Base-by-base conservation (phyloP, 2,113 vertebrate species). In the Lagopus muta region DNA sequence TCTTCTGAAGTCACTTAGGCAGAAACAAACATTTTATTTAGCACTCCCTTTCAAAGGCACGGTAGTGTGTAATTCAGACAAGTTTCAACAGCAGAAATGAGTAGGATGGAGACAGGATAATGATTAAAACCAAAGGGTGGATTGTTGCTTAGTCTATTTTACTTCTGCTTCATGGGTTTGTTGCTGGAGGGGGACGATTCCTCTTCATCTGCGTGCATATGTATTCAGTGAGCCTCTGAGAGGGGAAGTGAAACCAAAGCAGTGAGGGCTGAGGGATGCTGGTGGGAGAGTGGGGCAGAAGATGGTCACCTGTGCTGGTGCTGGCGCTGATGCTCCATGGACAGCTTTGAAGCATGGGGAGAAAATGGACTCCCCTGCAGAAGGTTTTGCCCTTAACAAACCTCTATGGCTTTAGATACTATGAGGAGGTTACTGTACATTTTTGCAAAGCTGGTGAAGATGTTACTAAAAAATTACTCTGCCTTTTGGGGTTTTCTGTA, bases 31-130 rank as follows among this genome's bases (percentile, higher is more conserved):
- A 7, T 78, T 90, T 84, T 57, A 42, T 18, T 74, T 32, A 47
- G 24, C 10, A 19, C 34, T 38, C 36, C 40, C 73, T 76, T 85
- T 32, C 2, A 50, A 91, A 52, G 10, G n/a, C 30, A 30, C 52
- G 22, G 30, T 42, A 20, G 6, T 34, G 10, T 57, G 20, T 88
- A 90, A 67, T 0, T 0, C 61, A 28, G 47, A 34, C 0, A 0
- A 64, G 25, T 8, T 79, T 45, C 54, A 42, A 43, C 21, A 82
- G 47, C 45, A 76, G 21, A 77, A 69, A 0, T 55, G 42, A 83
- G 25, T 36, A 88, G 25, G 32, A 57, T 0, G 7, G 27, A 30
- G 47, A n/a, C 34, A 12, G 4, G 2, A 1, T 45, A 73, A 47
- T 15, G 74, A 6, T 0, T 1, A 81, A 83, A 61, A 2, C 7